A percentile compares a stretch with the other conserved stretches of the same genome.
phyloP scores from a whole-genome alignment of 1,140 invertebrate genomes.

The Drosophila tsacasi region DNA sequence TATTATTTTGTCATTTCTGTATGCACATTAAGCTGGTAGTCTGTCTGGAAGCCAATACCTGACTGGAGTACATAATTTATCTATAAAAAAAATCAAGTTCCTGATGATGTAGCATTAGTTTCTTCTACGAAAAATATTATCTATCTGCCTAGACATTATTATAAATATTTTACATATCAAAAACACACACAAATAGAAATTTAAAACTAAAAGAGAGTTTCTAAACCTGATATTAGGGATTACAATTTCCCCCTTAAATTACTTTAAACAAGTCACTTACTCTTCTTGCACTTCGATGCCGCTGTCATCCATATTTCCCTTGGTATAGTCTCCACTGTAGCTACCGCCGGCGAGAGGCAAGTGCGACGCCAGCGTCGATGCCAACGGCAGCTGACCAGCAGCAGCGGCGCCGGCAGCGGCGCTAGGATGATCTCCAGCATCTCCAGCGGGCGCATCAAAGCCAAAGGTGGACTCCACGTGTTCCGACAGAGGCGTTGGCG shows the following conservation, averaged over 20 bases:
- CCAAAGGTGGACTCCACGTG: constrained; percentile 87
- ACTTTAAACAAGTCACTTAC: constrained; percentile 85
- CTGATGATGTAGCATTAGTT: not conserved
- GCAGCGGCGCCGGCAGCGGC: constrained; percentile 37
- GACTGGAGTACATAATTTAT: not conserved
- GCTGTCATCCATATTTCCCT: constrained; percentile 80
- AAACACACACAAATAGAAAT: not conserved
- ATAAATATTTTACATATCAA: not conserved
- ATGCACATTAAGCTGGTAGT: not conserved
- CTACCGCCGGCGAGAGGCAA: constrained; percentile 47
- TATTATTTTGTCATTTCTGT: not conserved
- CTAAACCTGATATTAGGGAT: no score
- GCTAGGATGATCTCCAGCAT: constrained; percentile 60
- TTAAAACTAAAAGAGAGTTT: not conserved
- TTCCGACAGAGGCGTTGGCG: constrained; percentile 89
- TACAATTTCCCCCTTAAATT: not conserved
- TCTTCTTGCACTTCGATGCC: constrained; percentile 86
- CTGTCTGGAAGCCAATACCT: not conserved
- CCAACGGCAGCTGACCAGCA: constrained; percentile 57
- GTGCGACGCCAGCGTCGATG: constrained; percentile 50
- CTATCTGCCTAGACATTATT: not conserved
- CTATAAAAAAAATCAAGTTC: not conserved
- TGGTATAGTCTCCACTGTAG: constrained; percentile 63
- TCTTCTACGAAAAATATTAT: not conserved
- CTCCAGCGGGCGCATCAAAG: constrained; percentile 67